Evolutionary conservation across 1,140 invertebrate genomes (phyloP), one percentile per base, ranked within the genome.

Genomic region (Eriosoma lanigerum): DNA sequence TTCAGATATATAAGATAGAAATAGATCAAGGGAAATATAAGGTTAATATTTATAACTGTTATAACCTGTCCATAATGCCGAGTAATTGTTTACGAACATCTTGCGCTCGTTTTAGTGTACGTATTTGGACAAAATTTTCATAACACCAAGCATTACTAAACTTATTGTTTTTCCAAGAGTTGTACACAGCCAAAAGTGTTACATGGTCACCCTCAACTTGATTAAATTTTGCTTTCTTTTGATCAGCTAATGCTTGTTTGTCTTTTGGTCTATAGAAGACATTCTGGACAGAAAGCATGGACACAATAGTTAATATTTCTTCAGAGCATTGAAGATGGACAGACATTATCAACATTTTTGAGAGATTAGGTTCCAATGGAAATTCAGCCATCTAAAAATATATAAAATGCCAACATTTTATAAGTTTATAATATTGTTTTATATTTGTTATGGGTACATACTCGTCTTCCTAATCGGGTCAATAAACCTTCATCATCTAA

Each of bases 71-170:
- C 97, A 98, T 98, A 81, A 99, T 98, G 5, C 96, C 96, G 0
- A 99, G 87, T 82, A 99, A 87, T 86, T 99, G 98, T 88, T 99
- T 99, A 10, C 98, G 88, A 0, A 99, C 97, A 88, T 99, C 98
- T 87, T 99, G 97, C 0, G 98, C 96, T 76, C 97, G 88, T 87
- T 99, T 99, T 48, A 99, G 86, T 0, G 97, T 99, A 26, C 98
- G 87, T 46, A 97, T 96, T 88, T 99, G 98, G 10, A 99, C 96
- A 87, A 99, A 99, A 87, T 99, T 99, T 86, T 99, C 98, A 85
- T 98, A 98, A 86, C 98, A 99, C 98, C 98, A 99, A 0, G 96
- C 95, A 86, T 96, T 98, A 1, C 95, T 97, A 86, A 98, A 99
- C 85, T 99, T 98, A 86, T 99, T 98, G 84, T 98, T 98, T 85